Base-by-base conservation (phyloP, 2,888 invertebrate genomes). In the Carpatolechia fugitivella region DNA sequence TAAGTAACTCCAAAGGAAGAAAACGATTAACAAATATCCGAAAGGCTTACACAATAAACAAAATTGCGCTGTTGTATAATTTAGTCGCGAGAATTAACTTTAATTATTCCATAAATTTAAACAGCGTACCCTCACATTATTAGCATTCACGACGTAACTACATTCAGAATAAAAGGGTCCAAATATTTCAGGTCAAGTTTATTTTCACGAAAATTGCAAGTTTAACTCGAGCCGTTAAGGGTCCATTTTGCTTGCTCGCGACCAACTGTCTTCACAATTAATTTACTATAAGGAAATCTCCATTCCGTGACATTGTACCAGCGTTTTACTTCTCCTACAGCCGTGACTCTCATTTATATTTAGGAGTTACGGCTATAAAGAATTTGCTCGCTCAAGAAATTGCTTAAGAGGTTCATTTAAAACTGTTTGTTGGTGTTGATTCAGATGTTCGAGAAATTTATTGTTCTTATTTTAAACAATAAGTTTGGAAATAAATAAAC, bases 51-150 rank as follows among this genome's bases (percentile, higher is more conserved):
- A 74, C 70, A 75, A 68, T 75, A 74, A 75, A 75, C 74, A 73
- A 74, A 76, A 70, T 70, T 67, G 67, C 69, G 65, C 72, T 68
- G 67, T 72, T 70, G 70, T 70, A 75, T 76, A 79, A 79, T 76
- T 79, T 70, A 74, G 66, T 74, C 72, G 63, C 67, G 69, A 76
- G 76, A 82, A 84, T 85, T 82, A 83, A 85, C 75, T 85, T 84
- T 81, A 86, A 87, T 85, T 83, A 85, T 86, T 80, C 82, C 76
- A 85, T 86, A 82, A 87, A 86, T 87, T 85, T 76, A 70, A 82
- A 80, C 77, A 71, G 78, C 76, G 77, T 70, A 78, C 82, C 80
- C 80, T 80, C 80, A 81, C 82, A 81, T 88, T 83, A 85, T 88
- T 87, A 87, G 79, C 84, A 86, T 87, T 87, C 85, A 84, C 76